Percentiles rank a stretch among this genome's conserved stretches.
Conservation (phyloP, 2,888 invertebrate species). For the Dastarcus helophoroides region DNA sequence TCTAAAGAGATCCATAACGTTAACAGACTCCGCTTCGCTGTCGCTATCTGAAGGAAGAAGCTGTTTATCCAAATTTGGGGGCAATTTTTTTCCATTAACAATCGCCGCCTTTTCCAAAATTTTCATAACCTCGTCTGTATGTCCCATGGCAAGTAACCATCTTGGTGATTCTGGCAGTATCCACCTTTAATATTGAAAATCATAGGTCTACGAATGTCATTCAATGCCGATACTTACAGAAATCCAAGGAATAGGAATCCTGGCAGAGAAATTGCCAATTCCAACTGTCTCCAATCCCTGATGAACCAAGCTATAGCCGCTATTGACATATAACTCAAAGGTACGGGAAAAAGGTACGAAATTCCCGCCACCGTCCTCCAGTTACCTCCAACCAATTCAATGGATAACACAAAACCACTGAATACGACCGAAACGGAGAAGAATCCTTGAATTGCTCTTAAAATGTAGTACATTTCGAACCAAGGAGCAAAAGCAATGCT, state of each 20-base stretch:
- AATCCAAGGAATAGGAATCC: slow-evolving; percentile 54
- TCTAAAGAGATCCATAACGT: slow-evolving; percentile 54
- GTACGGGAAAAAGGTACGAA: slow-evolving; percentile 68
- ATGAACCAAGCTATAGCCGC: slow-evolving; percentile 59
- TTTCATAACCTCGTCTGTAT: slow-evolving; percentile 54
- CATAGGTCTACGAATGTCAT: background rate
- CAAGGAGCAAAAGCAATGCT: slow-evolving; percentile 59
- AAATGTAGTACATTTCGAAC: slow-evolving; percentile 56
- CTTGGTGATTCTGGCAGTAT: slow-evolving; percentile 69
- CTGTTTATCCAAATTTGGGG: slow-evolving; percentile 58
- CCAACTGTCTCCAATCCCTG: slow-evolving; percentile 61
- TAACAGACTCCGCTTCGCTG: slow-evolving; percentile 34
- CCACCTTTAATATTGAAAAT: slow-evolving; percentile 44
- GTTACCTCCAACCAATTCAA: slow-evolving; percentile 67
- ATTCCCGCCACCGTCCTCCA: slow-evolving; percentile 74
- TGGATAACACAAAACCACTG: slow-evolving; percentile 66
- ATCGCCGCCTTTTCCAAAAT: slow-evolving; percentile 54
- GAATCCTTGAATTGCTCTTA: slow-evolving; percentile 60
- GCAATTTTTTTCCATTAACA: slow-evolving; percentile 52
- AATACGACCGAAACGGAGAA: slow-evolving; percentile 75
- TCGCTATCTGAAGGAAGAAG: slow-evolving; percentile 42
- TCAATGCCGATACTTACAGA: slow-evolving; percentile 42
- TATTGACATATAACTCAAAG: slow-evolving; percentile 62
- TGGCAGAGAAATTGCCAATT: slow-evolving; percentile 61
- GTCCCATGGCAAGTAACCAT: slow-evolving; percentile 63